Percentiles rank a stretch among this genome's conserved stretches.
Conservation (phyloP, 1,140 invertebrate species). For the Drosophila burlai region DNA sequence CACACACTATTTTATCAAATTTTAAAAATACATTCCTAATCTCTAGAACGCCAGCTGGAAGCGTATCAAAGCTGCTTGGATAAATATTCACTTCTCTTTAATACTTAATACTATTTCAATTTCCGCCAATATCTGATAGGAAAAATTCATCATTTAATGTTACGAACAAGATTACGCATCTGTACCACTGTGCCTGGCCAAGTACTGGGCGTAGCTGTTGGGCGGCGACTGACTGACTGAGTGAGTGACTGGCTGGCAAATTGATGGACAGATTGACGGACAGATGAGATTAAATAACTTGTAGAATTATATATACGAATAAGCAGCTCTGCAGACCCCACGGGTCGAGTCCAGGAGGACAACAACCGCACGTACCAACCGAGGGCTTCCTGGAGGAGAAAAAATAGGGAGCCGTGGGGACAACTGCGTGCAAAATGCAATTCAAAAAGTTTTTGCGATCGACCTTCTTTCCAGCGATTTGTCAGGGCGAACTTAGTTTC, state of each 20-base stretch:
- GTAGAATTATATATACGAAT: conserved; percentile 59
- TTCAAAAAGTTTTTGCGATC: conserved; percentile 57
- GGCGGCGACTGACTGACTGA: conserved; percentile 35
- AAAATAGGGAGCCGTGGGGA: conserved; percentile 25
- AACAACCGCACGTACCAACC: conserved; percentile 68
- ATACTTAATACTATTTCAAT: no score
- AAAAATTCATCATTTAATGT: no score
- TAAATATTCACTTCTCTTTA: no score
- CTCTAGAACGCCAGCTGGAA: no score
- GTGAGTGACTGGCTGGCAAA: conserved; percentile 71
- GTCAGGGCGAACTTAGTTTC: conserved; percentile 66
- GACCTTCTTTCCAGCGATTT: conserved; percentile 56
- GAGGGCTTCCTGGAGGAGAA: conserved; percentile 43
- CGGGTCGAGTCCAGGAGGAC: conserved; percentile 23
- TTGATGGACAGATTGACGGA: conserved; percentile 83
- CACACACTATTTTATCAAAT: background rate
- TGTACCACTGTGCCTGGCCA: conserved; percentile 22
- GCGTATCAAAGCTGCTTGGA: no score
- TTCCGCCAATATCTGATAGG: no score
- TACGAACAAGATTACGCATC: background rate
- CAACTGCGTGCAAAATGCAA: conserved; percentile 56
- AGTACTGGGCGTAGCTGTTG: conserved; percentile 40
- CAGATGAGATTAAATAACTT: conserved; percentile 84
- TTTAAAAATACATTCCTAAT: background rate
- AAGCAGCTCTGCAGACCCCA: conserved; percentile 17